Conservation (phyloP, 2,113 vertebrate species). For the Stomatorhinus ivindoensis region DNA sequence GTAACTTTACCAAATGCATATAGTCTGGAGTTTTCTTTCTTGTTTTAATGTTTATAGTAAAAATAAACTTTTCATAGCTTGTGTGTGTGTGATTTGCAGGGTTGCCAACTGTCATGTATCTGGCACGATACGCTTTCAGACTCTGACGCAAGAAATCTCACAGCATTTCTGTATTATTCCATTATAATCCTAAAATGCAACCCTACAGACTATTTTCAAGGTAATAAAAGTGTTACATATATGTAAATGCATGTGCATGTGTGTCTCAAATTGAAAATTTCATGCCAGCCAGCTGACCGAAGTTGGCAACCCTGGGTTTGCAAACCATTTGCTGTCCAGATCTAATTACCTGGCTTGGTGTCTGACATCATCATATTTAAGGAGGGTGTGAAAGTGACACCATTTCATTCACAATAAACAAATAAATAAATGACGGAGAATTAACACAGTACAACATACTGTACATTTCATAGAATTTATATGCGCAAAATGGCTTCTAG, state of each 20-base stretch:
- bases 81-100: background rate
- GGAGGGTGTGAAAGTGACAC: background rate
- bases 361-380: background rate
- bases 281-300: background rate
- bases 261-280: background rate
- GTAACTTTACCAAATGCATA: background rate
- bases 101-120: background rate
- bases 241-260: background rate
- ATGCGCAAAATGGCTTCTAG: background rate
- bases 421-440: background rate
- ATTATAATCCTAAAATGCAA: background rate
- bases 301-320: background rate
- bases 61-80: background rate
- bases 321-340: background rate
- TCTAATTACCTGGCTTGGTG: background rate
- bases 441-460: background rate
- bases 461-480: background rate
- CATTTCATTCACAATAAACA: background rate
- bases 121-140: background rate
- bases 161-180: background rate
- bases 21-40: background rate
- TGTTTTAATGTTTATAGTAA: background rate
- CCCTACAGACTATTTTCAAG: background rate
- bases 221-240: background rate
- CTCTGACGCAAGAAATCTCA: background rate